Percentiles rank a stretch among this genome's conserved stretches.
Evolutionary conservation across 2,797 vertebrate species (phyloP).

Genomic region (Garrulus glandarius): DNA sequence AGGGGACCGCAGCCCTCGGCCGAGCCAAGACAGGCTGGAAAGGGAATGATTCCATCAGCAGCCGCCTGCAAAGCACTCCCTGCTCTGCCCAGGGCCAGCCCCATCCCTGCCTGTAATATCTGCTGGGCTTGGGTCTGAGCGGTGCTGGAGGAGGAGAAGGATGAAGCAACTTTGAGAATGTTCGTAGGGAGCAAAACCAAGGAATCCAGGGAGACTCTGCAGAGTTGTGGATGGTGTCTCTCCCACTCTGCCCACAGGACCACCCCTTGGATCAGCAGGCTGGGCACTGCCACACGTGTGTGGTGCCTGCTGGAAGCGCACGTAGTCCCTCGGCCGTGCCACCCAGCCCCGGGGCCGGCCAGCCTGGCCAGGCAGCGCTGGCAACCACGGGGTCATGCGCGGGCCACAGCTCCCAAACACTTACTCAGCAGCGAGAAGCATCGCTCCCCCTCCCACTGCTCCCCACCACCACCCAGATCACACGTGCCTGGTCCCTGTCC

Average conservation of each 20-base stretch:
- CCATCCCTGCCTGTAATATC: neutral
- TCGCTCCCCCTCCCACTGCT: neutral
- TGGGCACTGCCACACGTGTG: neutral
- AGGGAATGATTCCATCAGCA: neutral
- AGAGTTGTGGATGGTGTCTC: neutral
- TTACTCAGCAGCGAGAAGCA: neutral
- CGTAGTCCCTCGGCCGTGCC: neutral
- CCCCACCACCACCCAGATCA: neutral
- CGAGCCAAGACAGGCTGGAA: neutral
- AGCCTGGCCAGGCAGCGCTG: neutral
- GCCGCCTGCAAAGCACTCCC: neutral
- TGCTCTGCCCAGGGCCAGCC: neutral
- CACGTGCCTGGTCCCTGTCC: neutral
- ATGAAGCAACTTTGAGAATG: neutral
- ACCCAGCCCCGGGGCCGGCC: neutral
- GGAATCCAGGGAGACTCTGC: neutral
- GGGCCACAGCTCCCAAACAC: neutral
- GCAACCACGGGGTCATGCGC: accelerated
- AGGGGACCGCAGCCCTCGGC: neutral
- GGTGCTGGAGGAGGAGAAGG: neutral
- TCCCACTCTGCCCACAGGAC: accelerated
- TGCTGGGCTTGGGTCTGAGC: neutral
- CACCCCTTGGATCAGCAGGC: neutral
- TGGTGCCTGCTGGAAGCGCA: neutral
- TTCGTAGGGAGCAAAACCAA: neutral